Conservation (phyloP, 2,888 invertebrate genomes). For the Napeogenes sylphis region DNA sequence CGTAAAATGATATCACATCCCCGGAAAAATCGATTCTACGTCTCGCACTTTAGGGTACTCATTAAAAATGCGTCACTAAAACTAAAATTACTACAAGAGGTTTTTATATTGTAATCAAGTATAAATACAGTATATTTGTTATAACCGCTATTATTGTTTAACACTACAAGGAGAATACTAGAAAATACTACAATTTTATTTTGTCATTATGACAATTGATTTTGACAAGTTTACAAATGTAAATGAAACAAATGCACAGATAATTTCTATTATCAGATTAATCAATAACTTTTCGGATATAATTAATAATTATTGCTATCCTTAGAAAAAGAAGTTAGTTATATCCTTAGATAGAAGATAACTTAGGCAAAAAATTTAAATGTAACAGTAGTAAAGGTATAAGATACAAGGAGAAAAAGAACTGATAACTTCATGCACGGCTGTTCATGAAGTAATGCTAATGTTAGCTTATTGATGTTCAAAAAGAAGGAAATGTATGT, state of each 20-base stretch:
- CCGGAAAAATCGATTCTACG: constrained; percentile 39
- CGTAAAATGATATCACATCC: constrained; percentile 36
- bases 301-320: too few relatives aligned
- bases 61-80: background rate
- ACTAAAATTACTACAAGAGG: background rate
- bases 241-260: constrained; percentile 3
- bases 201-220: constrained; percentile 6
- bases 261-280: background rate
- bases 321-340: too few relatives aligned
- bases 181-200: background rate
- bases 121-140: constrained; percentile 1
- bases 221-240: constrained; percentile 11
- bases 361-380: too few relatives aligned
- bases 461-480: too few relatives aligned
- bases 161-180: constrained; percentile 2
- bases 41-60: constrained; percentile 17
- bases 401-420: too few relatives aligned
- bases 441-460: too few relatives aligned
- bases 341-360: too few relatives aligned
- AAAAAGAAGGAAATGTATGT: too few relatives aligned
- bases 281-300: too few relatives aligned
- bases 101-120: background rate
- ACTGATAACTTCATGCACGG: too few relatives aligned
- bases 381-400: too few relatives aligned
- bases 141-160: background rate